Evolutionary conservation across 1,140 invertebrate genomes (phyloP).

Genomic region (Lepeophtheirus salmonis): DNA sequence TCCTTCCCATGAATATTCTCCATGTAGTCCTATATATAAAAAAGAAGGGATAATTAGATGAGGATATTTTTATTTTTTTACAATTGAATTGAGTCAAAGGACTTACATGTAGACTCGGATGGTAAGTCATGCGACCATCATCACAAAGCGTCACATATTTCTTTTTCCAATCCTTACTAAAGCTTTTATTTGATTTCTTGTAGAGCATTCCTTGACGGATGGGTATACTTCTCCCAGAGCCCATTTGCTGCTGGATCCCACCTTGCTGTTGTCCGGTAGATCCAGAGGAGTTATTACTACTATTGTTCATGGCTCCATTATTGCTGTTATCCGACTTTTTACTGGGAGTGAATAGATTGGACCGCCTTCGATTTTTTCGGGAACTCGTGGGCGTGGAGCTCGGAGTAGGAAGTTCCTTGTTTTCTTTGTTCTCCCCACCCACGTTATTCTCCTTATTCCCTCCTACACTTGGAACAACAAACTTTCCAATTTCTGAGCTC

Average conservation of each 20-base stretch:
- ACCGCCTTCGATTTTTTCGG: conserved; percentile 70
- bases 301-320: conserved; percentile 52
- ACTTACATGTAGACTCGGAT: conserved; percentile 77
- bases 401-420: conserved; percentile 60
- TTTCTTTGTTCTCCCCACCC: too few relatives aligned
- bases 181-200: conserved; percentile 79
- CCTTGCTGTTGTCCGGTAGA: conserved; percentile 20
- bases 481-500: neutral
- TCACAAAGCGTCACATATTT: conserved; percentile 92
- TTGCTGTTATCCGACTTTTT: too few relatives aligned
- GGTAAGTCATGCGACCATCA: conserved; percentile 82
- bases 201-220: conserved; percentile 91
- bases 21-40: conserved; percentile 69
- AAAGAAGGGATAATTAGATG: conserved; percentile 1
- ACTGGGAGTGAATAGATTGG: conserved; percentile 80
- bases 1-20: conserved; percentile 91
- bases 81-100: too few relatives aligned
- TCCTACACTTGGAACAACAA: neutral
- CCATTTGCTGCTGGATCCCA: conserved; percentile 49
- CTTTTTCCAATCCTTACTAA: conserved; percentile 96
- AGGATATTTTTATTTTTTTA: neutral
- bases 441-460: neutral
- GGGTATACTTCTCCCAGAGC: conserved; percentile 83
- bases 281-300: conserved; percentile 20
- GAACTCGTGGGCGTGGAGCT: conserved; percentile 64